phyloP scores from a whole-genome alignment of 2,797 vertebrate genomes.

The Hydrocynus forskahlii region DNA sequence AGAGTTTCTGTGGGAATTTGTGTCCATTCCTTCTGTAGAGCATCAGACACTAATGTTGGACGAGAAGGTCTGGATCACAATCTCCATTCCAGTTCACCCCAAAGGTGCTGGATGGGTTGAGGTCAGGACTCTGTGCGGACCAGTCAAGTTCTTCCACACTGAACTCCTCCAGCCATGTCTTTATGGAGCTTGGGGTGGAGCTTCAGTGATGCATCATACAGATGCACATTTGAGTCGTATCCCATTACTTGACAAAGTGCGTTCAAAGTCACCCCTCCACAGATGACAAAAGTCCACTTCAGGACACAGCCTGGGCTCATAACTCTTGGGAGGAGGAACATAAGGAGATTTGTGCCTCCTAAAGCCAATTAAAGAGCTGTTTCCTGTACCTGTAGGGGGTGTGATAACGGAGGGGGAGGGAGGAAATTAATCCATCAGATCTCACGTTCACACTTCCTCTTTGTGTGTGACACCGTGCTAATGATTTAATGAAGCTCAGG shows the following conservation, averaged over 20 bases:
- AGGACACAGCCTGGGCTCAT: slow-evolving; percentile 1
- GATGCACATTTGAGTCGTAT: too few species aligned
- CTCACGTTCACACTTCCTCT: slow-evolving; percentile 18
- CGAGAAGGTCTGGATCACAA: too few species aligned
- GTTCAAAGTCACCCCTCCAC: slow-evolving; percentile 13
- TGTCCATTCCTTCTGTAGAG: too few species aligned
- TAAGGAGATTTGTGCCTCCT: slow-evolving; percentile 29
- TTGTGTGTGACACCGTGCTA: slow-evolving; percentile 21
- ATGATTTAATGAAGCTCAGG: slow-evolving; percentile 13
- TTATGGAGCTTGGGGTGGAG: too few species aligned
- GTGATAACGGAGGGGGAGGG: slow-evolving; percentile 12
- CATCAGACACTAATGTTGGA: too few species aligned
- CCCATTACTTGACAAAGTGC: neutral
- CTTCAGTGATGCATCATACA: too few species aligned
- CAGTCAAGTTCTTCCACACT: too few species aligned
- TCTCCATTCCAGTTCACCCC: too few species aligned
- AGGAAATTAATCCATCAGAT: slow-evolving; percentile 20
- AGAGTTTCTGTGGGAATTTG: too few species aligned
- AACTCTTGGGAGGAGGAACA: neutral
- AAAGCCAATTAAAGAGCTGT: slow-evolving; percentile 30
- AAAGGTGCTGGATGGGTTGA: too few species aligned
- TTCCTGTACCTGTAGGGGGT: slow-evolving; percentile 29
- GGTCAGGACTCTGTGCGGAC: too few species aligned
- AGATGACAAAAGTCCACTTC: slow-evolving; percentile 15
- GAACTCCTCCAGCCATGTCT: too few species aligned